These are phyloP conservation scores for Hofmannophila pseudospretella DNA, from an alignment of 2,888 invertebrate genomes.

Conservation along the genomic window DNA sequence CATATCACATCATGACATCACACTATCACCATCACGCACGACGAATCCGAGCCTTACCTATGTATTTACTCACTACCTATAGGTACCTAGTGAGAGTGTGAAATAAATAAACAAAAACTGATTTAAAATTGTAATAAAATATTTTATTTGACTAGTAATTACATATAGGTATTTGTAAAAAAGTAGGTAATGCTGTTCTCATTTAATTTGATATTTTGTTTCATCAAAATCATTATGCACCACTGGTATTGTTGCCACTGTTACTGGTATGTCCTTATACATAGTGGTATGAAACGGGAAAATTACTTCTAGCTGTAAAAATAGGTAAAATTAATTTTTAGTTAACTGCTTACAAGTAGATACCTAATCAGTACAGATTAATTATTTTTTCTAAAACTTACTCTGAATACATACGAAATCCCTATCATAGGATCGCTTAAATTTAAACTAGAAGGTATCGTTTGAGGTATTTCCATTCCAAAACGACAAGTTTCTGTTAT, in stretches of 20 bases:
- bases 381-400: conserved; percentile 20
- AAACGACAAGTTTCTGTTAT: conserved; percentile 39
- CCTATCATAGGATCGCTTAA: conserved; percentile 44
- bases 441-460: conserved; percentile 49
- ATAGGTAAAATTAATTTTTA: conserved; percentile 1
- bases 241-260: conserved; percentile 44
- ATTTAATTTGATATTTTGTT: conserved; percentile 3
- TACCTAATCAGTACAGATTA: too few species aligned
- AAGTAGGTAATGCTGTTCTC: background rate
- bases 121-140: too few species aligned
- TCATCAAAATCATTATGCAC: conserved; percentile 32
- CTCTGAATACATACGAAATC: conserved; percentile 52
- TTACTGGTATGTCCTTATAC: conserved; percentile 42
- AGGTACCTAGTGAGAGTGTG: too few species aligned
- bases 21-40: too few species aligned
- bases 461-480: conserved; percentile 51
- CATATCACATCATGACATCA: too few species aligned
- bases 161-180: too few species aligned
- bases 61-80: too few species aligned
- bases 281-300: conserved; percentile 43
- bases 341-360: too few species aligned
- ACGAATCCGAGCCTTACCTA: too few species aligned
- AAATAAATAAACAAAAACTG: too few species aligned
- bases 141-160: too few species aligned
- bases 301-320: conserved; percentile 37